Evolutionary conservation across 2,888 invertebrate species (phyloP), one percentile per base, ranked within the genome.

Genomic region (Marasmarcha lunaedactyla): DNA sequence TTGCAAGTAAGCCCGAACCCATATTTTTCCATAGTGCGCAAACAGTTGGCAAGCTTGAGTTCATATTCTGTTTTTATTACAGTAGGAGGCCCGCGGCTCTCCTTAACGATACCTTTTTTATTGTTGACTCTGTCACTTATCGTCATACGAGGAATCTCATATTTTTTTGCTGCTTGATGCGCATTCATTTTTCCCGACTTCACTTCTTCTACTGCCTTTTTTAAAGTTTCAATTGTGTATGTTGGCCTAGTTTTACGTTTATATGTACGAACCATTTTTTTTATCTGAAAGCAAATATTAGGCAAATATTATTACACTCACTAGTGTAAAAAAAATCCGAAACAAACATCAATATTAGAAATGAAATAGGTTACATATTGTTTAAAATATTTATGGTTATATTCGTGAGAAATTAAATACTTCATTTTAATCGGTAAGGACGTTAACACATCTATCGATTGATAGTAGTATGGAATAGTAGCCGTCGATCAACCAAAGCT

Each of bases 111-210:
- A 15, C 47, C 46, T 44, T 38, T 43, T 38, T 39, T 44, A 5
- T 12, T 13, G 12, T 46, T 46, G 1, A 47, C 43, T 41, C 46
- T 7, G 33, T 49, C 49, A 13, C 30, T 25, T 39, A 47, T 46
- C 26, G 46, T 46, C 13, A 37, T 46, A 9, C 43, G 43, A 9
- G 44, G 48, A 12, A 49, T 47, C 11, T 35, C 33, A 30, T 47
- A 49, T 36, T 46, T 44, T 34, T 39, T 37, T 40, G 47, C 20
- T 10, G 46, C 47, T 42, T 47, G 47, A 33, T 49, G 47, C n/a
- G 45, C 37, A 38, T 46, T 47, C 27, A 45, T 9, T 11, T 20
- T 30, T 10, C 42, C 42, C 41, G 15, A 40, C 39, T 15, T 36
- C 11, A 44, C 46, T 39, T 46, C 40, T 7, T 41, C 34, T 26